Conservation (phyloP, 1,140 invertebrate genomes). For the Bradysia coprophila region DNA sequence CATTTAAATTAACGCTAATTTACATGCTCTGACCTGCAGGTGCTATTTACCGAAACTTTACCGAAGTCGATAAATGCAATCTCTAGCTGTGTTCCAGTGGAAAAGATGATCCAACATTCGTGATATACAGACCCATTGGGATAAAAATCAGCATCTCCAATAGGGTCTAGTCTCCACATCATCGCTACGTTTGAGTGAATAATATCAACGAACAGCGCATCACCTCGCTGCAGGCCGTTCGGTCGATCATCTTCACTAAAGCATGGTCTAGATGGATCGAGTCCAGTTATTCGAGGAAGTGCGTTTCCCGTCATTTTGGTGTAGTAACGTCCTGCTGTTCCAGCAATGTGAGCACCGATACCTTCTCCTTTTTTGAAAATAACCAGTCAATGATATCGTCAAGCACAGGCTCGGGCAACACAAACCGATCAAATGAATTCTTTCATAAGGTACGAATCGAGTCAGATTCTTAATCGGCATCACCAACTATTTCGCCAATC, state of each 20-base stretch:
- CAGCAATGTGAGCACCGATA: conserved; percentile 28
- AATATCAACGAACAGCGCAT: conserved; percentile 45
- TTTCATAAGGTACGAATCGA: no score
- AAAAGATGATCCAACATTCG: no score
- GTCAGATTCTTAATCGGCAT: no score
- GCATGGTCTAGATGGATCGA: conserved; percentile 50
- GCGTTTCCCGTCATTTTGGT: conserved; percentile 14
- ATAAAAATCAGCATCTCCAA: conserved; percentile 61
- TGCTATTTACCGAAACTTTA: no score
- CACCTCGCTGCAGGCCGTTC: conserved; percentile 28
- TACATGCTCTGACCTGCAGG: no score
- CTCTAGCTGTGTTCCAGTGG: no score
- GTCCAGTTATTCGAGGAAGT: conserved; percentile 34
- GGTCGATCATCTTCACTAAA: conserved; percentile 30
- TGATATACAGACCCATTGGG: conserved; percentile 59
- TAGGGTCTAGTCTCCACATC: conserved; percentile 42
- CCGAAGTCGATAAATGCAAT: no score
- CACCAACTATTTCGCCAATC: no score
- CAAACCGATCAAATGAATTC: no score
- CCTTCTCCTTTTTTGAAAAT: no score
- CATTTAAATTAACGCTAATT: no score
- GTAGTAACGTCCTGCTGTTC: conserved; percentile 26
- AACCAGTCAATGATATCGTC: background rate
- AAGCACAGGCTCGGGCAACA: no score
- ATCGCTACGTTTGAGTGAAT: conserved; percentile 55